Evolutionary conservation across 1,140 invertebrate species (phyloP).

Genomic region (Mya arenaria): DNA sequence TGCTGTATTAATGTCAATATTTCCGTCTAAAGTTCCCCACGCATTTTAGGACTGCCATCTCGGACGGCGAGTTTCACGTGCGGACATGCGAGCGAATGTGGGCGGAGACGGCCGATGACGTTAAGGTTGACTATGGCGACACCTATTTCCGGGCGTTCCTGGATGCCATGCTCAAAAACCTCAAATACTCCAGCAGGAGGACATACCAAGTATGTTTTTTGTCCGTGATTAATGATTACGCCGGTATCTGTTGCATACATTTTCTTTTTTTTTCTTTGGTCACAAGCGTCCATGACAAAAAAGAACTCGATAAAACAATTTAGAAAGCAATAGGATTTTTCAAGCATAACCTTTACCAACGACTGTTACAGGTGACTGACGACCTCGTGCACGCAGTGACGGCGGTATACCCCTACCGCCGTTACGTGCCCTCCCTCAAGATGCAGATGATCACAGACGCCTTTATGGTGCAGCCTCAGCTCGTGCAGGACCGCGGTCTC

Average conservation of each 20-base stretch:
- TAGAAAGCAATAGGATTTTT: too few species aligned
- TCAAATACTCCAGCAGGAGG: constrained; percentile 38
- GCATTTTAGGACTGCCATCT: constrained; percentile 55
- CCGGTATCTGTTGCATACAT: too few species aligned
- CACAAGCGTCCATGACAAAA: too few species aligned
- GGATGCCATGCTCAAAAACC: constrained; percentile 35
- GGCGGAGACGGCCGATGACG: constrained; percentile 44
- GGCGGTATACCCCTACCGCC: constrained; percentile 44
- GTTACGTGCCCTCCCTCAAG: constrained; percentile 54
- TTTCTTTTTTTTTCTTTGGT: too few species aligned
- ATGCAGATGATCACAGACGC: constrained; percentile 45
- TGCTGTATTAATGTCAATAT: background rate
- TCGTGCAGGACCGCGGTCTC: constrained; percentile 7
- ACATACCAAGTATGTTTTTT: constrained; percentile 38
- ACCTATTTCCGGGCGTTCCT: constrained; percentile 57
- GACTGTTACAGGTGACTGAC: too few species aligned
- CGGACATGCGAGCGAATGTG: constrained; percentile 55
- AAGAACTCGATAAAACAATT: too few species aligned
- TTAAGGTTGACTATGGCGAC: constrained; percentile 61
- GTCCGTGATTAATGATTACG: too few species aligned
- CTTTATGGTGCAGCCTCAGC: constrained; percentile 23
- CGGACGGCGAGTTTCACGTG: constrained; percentile 34
- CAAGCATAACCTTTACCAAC: too few species aligned
- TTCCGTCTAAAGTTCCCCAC: background rate
- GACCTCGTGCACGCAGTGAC: constrained; percentile 55